These are phyloP conservation scores for Drosophila anceps DNA, from an alignment of 2,888 invertebrate species.

Conservation along the genomic window DNA sequence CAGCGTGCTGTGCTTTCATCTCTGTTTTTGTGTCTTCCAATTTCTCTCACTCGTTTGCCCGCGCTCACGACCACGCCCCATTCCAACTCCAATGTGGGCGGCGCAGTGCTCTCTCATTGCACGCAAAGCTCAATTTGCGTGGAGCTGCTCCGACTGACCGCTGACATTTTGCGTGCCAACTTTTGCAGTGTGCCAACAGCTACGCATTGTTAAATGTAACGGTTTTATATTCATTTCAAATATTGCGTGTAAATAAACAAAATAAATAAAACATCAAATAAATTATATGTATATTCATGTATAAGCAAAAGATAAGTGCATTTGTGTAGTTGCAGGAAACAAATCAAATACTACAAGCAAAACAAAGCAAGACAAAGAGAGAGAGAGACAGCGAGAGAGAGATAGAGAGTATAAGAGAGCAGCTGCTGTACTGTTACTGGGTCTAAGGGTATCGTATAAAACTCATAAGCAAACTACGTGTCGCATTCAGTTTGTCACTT, in stretches of 20 bases:
- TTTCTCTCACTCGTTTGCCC: slow-evolving; percentile 60
- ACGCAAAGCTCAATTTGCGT: slow-evolving; percentile 81
- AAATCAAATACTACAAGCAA: slow-evolving; percentile 26
- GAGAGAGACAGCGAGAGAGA: background rate
- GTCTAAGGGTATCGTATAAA: slow-evolving; percentile 14
- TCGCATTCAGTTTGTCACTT: slow-evolving; percentile 25
- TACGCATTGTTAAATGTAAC: slow-evolving; percentile 76
- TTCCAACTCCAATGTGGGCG: slow-evolving; percentile 47
- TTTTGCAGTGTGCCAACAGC: slow-evolving; percentile 88
- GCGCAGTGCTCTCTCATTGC: slow-evolving; percentile 64
- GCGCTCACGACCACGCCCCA: slow-evolving; percentile 41
- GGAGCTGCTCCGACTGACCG: slow-evolving; percentile 83
- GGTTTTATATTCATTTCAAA: slow-evolving; percentile 61
- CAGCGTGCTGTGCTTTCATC: slow-evolving; percentile 55
- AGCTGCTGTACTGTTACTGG: slow-evolving; percentile 21
- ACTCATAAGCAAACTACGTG: slow-evolving; percentile 52
- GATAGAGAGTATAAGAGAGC: slow-evolving; percentile 14
- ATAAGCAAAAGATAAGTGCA: slow-evolving; percentile 46
- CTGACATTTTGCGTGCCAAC: slow-evolving; percentile 84
- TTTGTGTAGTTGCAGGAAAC: slow-evolving; percentile 26
- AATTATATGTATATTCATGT: slow-evolving; percentile 55
- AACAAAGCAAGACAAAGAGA: slow-evolving; percentile 30
- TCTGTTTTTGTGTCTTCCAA: slow-evolving; percentile 54
- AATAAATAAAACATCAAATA: slow-evolving; percentile 74
- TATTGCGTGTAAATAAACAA: slow-evolving; percentile 77